Evolutionary conservation across 1,140 invertebrate genomes (phyloP), one percentile per base, ranked within the genome.

Genomic region (Marisa cornuarietis): DNA sequence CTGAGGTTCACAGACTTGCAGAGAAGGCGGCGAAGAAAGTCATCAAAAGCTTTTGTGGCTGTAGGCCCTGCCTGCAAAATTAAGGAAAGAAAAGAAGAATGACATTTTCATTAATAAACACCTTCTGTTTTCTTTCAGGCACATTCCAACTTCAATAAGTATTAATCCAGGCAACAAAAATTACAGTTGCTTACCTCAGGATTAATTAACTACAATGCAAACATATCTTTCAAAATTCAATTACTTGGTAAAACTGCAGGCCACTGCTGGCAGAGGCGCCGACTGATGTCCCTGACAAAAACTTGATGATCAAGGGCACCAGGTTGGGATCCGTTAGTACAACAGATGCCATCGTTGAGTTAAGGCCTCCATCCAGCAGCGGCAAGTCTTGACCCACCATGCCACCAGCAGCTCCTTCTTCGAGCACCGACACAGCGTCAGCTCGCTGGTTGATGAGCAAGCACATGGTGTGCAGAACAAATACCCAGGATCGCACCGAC

Each of bases 31-130:
- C 94, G 90, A 18, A 96, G 87, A 80, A 96, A 93, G 83, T 95
- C 94, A 86, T 95, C 93, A 73, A 96, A 91, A 65, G 94, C 93
- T 86, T 94, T 93, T 76, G 94, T 95, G 31, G 95, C 93, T 63
- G 94, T 94, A 54, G 95, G 95, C n/a, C 95, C 95, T 86, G 94
- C 95, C 94, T 95, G 83, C 77, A 90, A 89, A 84, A 82, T 78
- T 71, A 83, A 62, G 79, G 84, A 20, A 73, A 66, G 71, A 62
- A 26, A 61, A n/a, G n/a, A n/a, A n/a, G n/a, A n/a, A n/a, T n/a
- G 65, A 54, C 54, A 58, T 58, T 58, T 58, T 18, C 8, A 6
- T 58, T 58, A 58, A 18, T 11, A 9, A 58, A 58, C 11, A 58
- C 54, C 1, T 58, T 9, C 54, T 6, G 1, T 6, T 42, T 42